Percentiles rank a stretch among this genome's conserved stretches.
phyloP scores from a whole-genome alignment of 2,113 vertebrate genomes.

The Ardeotis arabs region DNA sequence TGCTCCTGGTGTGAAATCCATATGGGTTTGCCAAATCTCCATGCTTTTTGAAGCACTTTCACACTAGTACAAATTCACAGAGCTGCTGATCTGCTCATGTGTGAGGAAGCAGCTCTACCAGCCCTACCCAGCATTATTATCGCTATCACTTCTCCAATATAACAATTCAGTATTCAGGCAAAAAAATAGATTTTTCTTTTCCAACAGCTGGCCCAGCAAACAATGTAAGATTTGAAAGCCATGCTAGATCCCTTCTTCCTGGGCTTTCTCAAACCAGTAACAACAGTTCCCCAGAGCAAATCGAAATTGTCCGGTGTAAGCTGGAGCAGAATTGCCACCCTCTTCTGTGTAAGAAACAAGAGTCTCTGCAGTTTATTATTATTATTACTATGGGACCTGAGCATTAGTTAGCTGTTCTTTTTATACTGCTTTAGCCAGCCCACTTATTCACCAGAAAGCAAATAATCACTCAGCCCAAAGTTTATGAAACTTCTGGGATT shows the following conservation, averaged over 20 bases:
- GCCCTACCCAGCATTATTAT: fast-evolving
- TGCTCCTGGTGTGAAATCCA: not conserved
- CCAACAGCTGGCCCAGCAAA: not conserved
- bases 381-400: not conserved
- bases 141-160: not conserved
- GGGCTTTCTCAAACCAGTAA: not conserved
- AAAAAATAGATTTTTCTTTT: not conserved
- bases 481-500: conserved; percentile 66
- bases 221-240: not conserved
- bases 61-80: not conserved
- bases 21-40: not conserved
- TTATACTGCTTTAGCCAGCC: not conserved
- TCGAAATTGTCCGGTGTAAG: not conserved
- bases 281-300: not conserved
- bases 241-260: not conserved
- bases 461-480: conserved; percentile 37
- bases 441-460: conserved; percentile 40
- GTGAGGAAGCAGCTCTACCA: not conserved
- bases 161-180: not conserved
- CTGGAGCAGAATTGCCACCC: not conserved
- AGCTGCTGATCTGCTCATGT: not conserved
- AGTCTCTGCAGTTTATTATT: not conserved
- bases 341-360: not conserved
- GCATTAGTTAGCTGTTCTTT: not conserved
- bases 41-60: not conserved